These are phyloP conservation scores for Drosophila koepferae DNA, from an alignment of 2,888 invertebrate genomes.

Conservation along the genomic window DNA sequence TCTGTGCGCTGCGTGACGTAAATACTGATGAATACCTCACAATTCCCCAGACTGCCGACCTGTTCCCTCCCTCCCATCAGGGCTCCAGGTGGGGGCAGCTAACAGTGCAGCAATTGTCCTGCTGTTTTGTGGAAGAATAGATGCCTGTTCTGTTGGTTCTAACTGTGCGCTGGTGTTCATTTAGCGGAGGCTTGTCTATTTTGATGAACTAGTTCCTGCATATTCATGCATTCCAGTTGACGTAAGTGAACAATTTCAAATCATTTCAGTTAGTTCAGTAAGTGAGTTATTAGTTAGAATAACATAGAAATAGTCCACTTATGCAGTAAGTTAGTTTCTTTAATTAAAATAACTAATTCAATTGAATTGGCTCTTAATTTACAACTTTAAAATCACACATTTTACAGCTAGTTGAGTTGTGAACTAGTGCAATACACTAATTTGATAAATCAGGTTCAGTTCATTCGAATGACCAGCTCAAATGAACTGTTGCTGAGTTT, in stretches of 20 bases:
- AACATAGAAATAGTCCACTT: too few species aligned
- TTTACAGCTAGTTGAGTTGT: not conserved
- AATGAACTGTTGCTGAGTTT: not conserved
- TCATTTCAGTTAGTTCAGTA: not conserved
- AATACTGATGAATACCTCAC: slow-evolving; percentile 76
- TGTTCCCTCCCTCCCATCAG: slow-evolving; percentile 21
- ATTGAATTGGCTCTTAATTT: too few species aligned
- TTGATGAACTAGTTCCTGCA: slow-evolving; percentile 69
- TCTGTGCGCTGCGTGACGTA: slow-evolving; percentile 74
- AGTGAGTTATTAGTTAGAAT: not conserved
- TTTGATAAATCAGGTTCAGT: not conserved
- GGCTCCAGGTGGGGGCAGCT: slow-evolving; percentile 26
- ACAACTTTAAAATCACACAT: too few species aligned
- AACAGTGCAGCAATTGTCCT: slow-evolving; percentile 25
- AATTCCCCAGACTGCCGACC: slow-evolving; percentile 9
- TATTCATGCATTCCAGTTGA: not conserved
- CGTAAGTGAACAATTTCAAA: not conserved
- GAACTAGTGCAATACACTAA: not conserved
- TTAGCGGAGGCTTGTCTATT: slow-evolving; percentile 73
- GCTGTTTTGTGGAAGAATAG: slow-evolving; percentile 66
- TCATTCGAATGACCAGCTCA: not conserved
- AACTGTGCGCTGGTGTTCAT: slow-evolving; percentile 10
- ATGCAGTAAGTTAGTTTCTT: too few species aligned
- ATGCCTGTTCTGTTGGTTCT: slow-evolving; percentile 33
- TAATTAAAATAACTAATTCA: too few species aligned